These are phyloP conservation scores for Agrotis exclamationis DNA, from an alignment of 2,888 invertebrate genomes.

Conservation along the genomic window DNA sequence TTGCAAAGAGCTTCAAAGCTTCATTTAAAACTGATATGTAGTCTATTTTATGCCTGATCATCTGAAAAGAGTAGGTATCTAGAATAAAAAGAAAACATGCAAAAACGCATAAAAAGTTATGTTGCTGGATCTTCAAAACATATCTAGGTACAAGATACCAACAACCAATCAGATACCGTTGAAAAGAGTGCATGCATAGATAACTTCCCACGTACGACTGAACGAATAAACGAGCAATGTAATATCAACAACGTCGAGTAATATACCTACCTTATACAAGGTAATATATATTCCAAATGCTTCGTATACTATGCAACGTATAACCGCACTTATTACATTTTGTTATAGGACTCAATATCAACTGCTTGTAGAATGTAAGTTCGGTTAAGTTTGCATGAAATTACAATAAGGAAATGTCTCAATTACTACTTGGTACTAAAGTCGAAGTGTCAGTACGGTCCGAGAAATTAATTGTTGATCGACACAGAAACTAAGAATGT, in stretches of 20 bases:
- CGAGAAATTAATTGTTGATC: too few species aligned
- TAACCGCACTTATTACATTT: not conserved
- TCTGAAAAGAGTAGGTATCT: too few species aligned
- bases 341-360: not conserved
- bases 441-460: not conserved
- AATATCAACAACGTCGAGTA: constrained; percentile 25
- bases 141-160: not conserved
- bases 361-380: not conserved
- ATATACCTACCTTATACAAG: not conserved
- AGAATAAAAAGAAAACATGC: not conserved
- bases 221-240: not conserved
- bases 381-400: not conserved
- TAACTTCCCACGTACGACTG: not conserved
- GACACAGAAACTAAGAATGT: too few species aligned
- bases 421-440: not conserved
- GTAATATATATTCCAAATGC: constrained; percentile 14
- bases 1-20: too few species aligned
- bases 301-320: not conserved
- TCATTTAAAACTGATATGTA: not conserved
- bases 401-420: not conserved
- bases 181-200: not conserved
- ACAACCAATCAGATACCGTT: constrained; percentile 6
- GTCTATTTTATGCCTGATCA: too few species aligned
- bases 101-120: not conserved
- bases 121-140: not conserved